A percentile compares a stretch with the other conserved stretches of the same genome.
Conservation (phyloP, 2,113 vertebrate species). For the Anser cygnoides region DNA sequence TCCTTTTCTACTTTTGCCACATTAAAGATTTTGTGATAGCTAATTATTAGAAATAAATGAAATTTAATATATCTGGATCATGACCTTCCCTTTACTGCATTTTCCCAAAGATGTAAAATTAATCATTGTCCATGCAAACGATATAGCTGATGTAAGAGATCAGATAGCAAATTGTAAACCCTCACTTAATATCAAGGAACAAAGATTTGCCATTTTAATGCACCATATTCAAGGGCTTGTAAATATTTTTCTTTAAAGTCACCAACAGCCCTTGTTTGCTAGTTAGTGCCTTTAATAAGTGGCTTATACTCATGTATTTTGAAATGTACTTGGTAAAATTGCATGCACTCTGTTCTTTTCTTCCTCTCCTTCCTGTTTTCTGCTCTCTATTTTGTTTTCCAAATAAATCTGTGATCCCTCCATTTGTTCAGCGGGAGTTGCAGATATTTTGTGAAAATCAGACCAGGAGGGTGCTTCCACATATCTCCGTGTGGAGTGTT, state of each 20-base stretch:
- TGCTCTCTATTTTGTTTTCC: not conserved
- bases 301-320: not conserved
- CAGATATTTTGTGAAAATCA: not conserved
- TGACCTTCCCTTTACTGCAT: not conserved
- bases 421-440: not conserved
- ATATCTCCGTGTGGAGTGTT: not conserved
- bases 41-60: not conserved
- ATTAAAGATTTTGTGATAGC: not conserved
- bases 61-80: not conserved
- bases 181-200: not conserved
- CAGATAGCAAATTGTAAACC: not conserved
- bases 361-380: not conserved
- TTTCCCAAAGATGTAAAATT: not conserved
- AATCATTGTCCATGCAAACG: not conserved
- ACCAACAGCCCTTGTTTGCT: not conserved
- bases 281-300: not conserved
- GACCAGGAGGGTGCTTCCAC: not conserved
- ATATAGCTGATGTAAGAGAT: not conserved
- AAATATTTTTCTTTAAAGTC: not conserved
- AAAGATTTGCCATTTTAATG: not conserved
- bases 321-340: not conserved
- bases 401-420: not conserved
- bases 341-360: not conserved
- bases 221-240: not conserved
- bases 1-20: not conserved